phyloP scores from a whole-genome alignment of 2,797 vertebrate species.

The Apogon talboti region DNA sequence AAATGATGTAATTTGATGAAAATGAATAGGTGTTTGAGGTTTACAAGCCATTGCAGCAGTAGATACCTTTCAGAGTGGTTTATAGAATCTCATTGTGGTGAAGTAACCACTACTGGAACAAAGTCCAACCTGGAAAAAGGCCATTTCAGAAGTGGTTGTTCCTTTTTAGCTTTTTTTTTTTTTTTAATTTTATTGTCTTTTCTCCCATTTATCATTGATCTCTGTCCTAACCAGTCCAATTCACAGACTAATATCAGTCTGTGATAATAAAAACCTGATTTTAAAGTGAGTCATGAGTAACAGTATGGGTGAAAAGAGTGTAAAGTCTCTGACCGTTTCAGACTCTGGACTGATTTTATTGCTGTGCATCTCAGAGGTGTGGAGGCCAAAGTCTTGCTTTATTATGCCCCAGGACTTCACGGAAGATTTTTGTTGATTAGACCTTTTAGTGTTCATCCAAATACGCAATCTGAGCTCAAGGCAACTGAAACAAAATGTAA shows the following conservation, averaged over 20 bases:
- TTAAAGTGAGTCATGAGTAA: not conserved
- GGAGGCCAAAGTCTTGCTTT: constrained; percentile 72
- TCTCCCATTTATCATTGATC: not conserved
- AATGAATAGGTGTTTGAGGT: not conserved
- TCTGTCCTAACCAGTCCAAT: constrained; percentile 5
- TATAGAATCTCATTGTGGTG: too few species aligned
- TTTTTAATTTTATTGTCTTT: not conserved
- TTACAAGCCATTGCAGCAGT: not conserved
- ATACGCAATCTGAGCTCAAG: constrained; percentile 28
- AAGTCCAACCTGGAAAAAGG: not conserved
- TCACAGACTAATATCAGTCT: not conserved
- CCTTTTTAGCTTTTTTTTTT: not conserved
- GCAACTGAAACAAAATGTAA: not conserved
- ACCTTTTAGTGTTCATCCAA: constrained; percentile 30
- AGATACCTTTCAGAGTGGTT: not conserved
- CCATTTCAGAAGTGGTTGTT: not conserved
- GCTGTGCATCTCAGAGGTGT: constrained; percentile 48
- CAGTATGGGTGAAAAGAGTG: constrained; percentile 1
- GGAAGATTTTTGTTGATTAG: constrained; percentile 20
- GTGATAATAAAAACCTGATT: not conserved
- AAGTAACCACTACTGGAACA: constrained; percentile 8
- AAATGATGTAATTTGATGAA: not conserved
- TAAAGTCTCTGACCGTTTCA: constrained; percentile 18
- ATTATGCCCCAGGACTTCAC: constrained; percentile 37
- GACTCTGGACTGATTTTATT: constrained; percentile 64